phyloP scores from a whole-genome alignment of 2,797 vertebrate genomes.

The Diplodus sargus region DNA sequence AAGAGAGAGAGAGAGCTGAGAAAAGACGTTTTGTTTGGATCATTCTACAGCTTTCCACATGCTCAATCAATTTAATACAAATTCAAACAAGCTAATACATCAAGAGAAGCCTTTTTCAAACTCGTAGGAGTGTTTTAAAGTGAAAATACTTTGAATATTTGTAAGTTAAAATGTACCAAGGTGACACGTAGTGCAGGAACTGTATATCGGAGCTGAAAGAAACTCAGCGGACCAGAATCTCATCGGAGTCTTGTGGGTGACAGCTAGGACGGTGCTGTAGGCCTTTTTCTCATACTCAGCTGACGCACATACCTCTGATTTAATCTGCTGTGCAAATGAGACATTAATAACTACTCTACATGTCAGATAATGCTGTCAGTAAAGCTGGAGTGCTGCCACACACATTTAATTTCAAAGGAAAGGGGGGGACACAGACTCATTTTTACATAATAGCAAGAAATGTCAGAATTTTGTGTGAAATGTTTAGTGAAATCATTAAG shows the following conservation, averaged over 20 bases:
- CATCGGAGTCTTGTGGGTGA: conserved; percentile 22
- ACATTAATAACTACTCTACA: conserved; percentile 58
- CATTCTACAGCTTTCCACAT: not conserved
- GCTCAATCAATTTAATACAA: conserved; percentile 12
- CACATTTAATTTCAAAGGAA: conserved; percentile 40
- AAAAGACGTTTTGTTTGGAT: not conserved
- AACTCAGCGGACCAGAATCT: conserved; percentile 28
- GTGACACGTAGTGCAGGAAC: not conserved
- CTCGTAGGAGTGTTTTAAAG: conserved; percentile 5
- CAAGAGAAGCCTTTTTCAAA: conserved; percentile 1
- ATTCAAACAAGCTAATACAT: conserved; percentile 5
- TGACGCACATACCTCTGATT: conserved; percentile 71
- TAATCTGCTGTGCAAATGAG: conserved; percentile 74
- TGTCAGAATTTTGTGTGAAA: not conserved
- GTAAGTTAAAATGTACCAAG: not conserved
- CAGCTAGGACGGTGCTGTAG: conserved; percentile 23
- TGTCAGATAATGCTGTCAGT: conserved; percentile 52
- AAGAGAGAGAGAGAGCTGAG: conserved; percentile 5
- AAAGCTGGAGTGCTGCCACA: conserved; percentile 16
- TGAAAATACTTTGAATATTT: conserved; percentile 7
- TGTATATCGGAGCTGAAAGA: conserved; percentile 13
- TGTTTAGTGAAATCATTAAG: not conserved
- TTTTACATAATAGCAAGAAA: conserved; percentile 31
- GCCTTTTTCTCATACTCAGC: conserved; percentile 61
- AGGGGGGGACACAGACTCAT: no score